Percentiles rank a stretch among this genome's conserved stretches.
phyloP scores from a whole-genome alignment of 2,888 invertebrate genomes.

The Mesorhabditis sp. region DNA sequence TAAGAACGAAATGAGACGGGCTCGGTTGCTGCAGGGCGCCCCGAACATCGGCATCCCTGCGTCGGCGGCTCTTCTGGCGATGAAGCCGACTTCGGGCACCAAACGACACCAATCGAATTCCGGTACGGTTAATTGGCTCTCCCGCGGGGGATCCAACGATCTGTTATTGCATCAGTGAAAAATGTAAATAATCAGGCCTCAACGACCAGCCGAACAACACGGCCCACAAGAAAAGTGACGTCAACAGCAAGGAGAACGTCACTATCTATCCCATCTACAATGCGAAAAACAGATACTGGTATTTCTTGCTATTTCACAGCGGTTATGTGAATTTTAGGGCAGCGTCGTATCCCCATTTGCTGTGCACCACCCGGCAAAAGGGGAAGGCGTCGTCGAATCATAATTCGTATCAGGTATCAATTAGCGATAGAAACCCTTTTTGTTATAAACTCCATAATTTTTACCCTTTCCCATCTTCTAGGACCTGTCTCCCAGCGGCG shows the following conservation, averaged over 20 bases:
- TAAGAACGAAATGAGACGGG: constrained; percentile 47
- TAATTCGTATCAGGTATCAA: constrained; percentile 38
- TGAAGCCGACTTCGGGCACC: constrained; percentile 55
- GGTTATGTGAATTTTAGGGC: constrained; percentile 36
- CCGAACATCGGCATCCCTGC: constrained; percentile 38
- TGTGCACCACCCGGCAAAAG: constrained; percentile 56
- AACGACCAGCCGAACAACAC: constrained; percentile 38
- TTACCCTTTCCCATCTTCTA: constrained; percentile 12
- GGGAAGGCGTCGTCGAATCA: constrained; percentile 40
- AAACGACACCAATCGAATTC: constrained; percentile 44
- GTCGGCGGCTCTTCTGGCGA: constrained; percentile 51
- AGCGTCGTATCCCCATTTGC: constrained; percentile 54
- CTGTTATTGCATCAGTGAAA: not conserved
- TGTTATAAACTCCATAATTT: not conserved
- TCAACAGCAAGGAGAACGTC: constrained; percentile 50
- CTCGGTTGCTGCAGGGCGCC: constrained; percentile 50
- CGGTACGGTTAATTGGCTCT: constrained; percentile 16
- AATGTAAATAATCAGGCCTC: not conserved
- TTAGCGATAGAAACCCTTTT: not conserved
- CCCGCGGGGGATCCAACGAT: not conserved
- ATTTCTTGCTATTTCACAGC: not conserved
- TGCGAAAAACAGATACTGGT: constrained; percentile 31
- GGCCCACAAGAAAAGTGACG: constrained; percentile 56
- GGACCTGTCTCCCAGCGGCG: constrained; percentile 43
- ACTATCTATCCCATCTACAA: constrained; percentile 51